Percentiles rank a stretch among this genome's conserved stretches.
phyloP scores from a whole-genome alignment of 2,113 vertebrate genomes.

The Pelobates fuscus region DNA sequence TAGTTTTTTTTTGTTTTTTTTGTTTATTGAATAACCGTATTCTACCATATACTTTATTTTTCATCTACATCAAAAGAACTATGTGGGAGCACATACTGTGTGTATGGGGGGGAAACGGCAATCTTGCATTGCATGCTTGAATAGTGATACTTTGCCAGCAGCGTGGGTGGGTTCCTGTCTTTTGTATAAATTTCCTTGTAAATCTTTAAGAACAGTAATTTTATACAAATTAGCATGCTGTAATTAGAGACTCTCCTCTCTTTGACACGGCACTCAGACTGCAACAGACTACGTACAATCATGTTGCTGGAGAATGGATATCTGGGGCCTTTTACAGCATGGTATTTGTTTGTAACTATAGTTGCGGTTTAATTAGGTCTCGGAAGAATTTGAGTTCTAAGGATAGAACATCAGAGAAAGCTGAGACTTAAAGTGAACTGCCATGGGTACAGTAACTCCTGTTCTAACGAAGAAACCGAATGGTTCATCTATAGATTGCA shows the following conservation, averaged over 20 bases:
- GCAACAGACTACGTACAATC: constrained; percentile 1
- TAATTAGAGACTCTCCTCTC: constrained; percentile 21
- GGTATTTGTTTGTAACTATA: constrained; percentile 3
- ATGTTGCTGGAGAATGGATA: neutral
- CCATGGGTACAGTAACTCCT: too few relatives aligned
- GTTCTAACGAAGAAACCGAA: too few relatives aligned
- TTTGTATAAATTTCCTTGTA: neutral
- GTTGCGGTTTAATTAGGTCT: constrained; percentile 27
- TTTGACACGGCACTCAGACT: neutral
- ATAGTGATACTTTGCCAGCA: neutral
- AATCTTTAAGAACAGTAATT: constrained; percentile 18
- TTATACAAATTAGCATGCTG: constrained; percentile 20
- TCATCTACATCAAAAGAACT: too few relatives aligned
- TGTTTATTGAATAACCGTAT: too few relatives aligned
- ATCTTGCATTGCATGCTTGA: neutral
- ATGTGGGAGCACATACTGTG: too few relatives aligned
- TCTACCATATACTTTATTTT: too few relatives aligned
- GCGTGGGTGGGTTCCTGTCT: constrained; percentile 31
- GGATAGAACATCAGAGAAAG: neutral
- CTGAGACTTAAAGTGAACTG: too few relatives aligned
- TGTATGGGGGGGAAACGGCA: too few relatives aligned
- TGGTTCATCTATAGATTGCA: too few relatives aligned
- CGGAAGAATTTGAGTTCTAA: neutral
- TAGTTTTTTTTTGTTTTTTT: too few relatives aligned
- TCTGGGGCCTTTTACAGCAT: constrained; percentile 1